A percentile compares a stretch with the other conserved stretches of the same genome.
Evolutionary conservation across 1,140 invertebrate species (phyloP).

Genomic region (Anoplophora glabripennis): DNA sequence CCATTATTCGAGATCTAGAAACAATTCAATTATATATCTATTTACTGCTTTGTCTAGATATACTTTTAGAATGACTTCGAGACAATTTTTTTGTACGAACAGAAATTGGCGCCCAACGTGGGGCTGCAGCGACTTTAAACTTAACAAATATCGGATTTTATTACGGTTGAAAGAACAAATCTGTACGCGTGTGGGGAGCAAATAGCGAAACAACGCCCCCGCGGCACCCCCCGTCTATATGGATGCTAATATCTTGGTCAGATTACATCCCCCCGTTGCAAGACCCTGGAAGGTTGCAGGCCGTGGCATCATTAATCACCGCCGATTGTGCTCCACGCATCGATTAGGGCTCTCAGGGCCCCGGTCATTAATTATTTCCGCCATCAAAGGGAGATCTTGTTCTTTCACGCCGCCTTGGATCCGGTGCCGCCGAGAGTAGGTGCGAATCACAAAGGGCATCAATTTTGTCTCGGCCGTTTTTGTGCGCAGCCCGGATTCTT

Average conservation of each 20-base stretch:
- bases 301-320: constrained; percentile 10
- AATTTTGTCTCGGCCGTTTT: constrained; percentile 9
- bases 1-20: no score
- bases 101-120: no score
- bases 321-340: constrained; percentile 7
- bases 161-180: no score
- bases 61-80: no score
- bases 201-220: no score
- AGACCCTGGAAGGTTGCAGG: not conserved
- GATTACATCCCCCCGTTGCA: not conserved
- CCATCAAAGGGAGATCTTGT: constrained; percentile 10
- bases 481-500: not conserved
- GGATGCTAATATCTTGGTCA: not conserved
- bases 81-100: no score
- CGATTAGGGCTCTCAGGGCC: constrained; percentile 11
- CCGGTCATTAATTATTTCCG: constrained; percentile 14
- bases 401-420: constrained; percentile 8
- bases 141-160: no score
- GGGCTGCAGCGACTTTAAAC: no score
- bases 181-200: no score
- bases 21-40: no score
- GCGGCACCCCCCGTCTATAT: no score
- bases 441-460: constrained; percentile 12
- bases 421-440: constrained; percentile 5
- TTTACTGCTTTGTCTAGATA: no score